Evolutionary conservation across 2,113 vertebrate species (phyloP).

Genomic region (Eurypyga helias): DNA sequence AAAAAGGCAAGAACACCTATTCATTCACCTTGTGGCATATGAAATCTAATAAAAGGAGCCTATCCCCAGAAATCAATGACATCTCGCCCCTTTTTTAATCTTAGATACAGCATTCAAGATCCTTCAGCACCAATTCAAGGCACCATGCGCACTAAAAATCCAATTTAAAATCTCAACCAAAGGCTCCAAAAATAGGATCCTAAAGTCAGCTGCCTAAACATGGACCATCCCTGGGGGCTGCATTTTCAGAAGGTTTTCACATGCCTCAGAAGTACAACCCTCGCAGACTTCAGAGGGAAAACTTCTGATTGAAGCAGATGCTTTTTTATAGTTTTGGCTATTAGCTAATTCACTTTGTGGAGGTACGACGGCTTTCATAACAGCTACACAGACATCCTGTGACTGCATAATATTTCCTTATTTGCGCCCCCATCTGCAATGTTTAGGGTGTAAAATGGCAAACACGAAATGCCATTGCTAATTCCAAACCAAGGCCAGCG

Average conservation of each 20-base stretch:
- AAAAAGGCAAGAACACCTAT: neutral
- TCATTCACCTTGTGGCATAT: neutral
- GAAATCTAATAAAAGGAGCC: neutral
- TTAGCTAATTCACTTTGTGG: neutral
- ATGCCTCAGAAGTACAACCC: constrained; percentile 31
- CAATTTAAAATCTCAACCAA: constrained; percentile 24
- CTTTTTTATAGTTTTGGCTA: constrained; percentile 3
- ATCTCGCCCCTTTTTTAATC: neutral
- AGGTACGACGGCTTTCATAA: neutral
- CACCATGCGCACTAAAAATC: constrained; percentile 10
- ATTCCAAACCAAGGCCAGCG: neutral
- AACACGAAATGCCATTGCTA: neutral
- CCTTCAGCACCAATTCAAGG: neutral
- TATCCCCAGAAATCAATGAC: neutral
- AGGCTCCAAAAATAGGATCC: constrained; percentile 41
- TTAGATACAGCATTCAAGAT: neutral
- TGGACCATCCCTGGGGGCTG: neutral
- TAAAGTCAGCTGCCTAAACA: constrained; percentile 43
- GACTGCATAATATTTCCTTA: constrained; percentile 22
- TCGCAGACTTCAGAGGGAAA: constrained; percentile 35
- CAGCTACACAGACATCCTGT: constrained; percentile 46
- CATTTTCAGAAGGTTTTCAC: constrained; percentile 23
- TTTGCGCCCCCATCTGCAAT: neutral
- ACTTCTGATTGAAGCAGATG: constrained; percentile 15
- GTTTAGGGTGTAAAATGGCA: neutral